Evolutionary conservation across 1,140 invertebrate genomes (phyloP), one percentile per base, ranked within the genome.

Genomic region (Calephelis virginiensis): DNA sequence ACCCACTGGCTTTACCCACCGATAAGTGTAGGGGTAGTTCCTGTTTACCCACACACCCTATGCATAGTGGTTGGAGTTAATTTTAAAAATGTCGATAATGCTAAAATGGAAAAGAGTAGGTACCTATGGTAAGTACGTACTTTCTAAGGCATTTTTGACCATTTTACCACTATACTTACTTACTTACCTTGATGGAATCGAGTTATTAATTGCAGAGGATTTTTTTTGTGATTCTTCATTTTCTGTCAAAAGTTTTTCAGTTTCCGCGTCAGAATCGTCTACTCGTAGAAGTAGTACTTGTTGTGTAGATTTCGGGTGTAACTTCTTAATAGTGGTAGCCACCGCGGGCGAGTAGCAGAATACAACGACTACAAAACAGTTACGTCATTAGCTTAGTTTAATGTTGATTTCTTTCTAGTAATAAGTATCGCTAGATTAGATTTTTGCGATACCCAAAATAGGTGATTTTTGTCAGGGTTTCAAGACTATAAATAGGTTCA

Each of bases 261-360:
- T 37, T 37, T 6, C 17, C 1, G 17, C 50, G 11, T 12, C 50
- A 11, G 50, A 5, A 56, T 56, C 50, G 3, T 56, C 50, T 56
- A 56, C 50, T 12, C 50, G 50, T 12, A 56, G 50, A 10, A 56
- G 50, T 0, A 56, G 50, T 5, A 56, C 12, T 1, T 56, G 9
- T 28, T 14, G 10, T 11, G 50, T 28, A 28, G 50, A 10, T 5
- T 56, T 56, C 13, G 37, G 37, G 9, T 28, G 50, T 28, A 56
- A 28, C 50, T 37, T 56, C 17, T 56, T 56, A 28, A 56, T 56
- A 6, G 37, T 28, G 5, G 17, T 10, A 10, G 50, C 17, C 17
- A 28, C 50, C 17, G 50, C 50, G 14, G 50, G 12, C 11, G 50
- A 56, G 50, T 56, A 17, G 50, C 50, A 56, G 17, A 56, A 37